Evolutionary conservation across 1,140 invertebrate genomes (phyloP).

Genomic region (Drosophila takahashii): DNA sequence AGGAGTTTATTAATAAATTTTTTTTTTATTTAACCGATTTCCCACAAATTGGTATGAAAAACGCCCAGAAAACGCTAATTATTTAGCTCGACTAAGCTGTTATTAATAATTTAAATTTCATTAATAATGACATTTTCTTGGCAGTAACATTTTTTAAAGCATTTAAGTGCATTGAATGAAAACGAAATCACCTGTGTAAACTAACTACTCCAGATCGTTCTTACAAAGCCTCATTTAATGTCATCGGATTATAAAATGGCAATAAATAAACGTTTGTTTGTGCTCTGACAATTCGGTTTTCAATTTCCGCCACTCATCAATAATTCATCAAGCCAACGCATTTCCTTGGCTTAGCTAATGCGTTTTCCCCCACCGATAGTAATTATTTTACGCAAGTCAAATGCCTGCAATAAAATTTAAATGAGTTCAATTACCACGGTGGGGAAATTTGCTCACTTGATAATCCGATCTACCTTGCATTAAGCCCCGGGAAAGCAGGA

Average conservation of each 20-base stretch:
- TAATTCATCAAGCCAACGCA: not conserved
- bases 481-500: not conserved
- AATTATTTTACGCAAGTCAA: slow-evolving; percentile 10
- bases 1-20: not conserved
- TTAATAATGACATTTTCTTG: no score
- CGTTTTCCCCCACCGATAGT: not conserved
- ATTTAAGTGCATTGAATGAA: no score
- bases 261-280: not conserved
- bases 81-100: no score
- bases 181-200: no score
- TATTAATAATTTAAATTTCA: no score
- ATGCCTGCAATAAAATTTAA: slow-evolving; percentile 17
- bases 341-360: slow-evolving; percentile 1
- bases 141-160: no score
- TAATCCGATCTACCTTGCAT: slow-evolving; percentile 22
- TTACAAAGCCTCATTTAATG: not conserved
- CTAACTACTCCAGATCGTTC: not conserved
- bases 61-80: no score
- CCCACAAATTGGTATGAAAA: no score
- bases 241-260: not conserved
- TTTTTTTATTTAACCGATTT: no score
- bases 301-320: not conserved
- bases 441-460: slow-evolving; percentile 19
- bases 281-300: not conserved
- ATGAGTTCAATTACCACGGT: slow-evolving; percentile 31